A percentile compares a stretch with the other conserved stretches of the same genome.
Evolutionary conservation across 2,113 vertebrate species (phyloP).

Genomic region (Neolamprologus longior): DNA sequence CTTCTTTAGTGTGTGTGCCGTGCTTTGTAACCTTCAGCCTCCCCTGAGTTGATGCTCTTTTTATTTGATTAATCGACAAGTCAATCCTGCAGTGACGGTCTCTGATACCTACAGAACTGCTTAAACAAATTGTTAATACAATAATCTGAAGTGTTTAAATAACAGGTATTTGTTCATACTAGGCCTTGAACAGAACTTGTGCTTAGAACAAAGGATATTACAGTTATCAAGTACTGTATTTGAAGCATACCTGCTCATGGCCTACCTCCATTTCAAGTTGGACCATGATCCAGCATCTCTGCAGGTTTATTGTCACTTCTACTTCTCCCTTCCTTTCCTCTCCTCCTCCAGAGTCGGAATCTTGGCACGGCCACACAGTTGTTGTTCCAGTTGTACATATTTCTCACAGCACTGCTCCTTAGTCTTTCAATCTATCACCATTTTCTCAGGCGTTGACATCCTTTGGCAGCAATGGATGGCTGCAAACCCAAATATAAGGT

Average conservation of each 20-base stretch:
- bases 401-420: background rate
- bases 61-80: background rate
- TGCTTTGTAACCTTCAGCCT: background rate
- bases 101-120: background rate
- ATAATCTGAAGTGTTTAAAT: background rate
- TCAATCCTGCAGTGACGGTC: background rate
- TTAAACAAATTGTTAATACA: background rate
- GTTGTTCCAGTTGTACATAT: background rate
- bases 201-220: background rate
- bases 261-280: background rate
- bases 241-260: background rate
- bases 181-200: background rate
- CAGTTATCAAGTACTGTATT: background rate
- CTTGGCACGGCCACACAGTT: background rate
- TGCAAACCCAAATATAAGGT: background rate
- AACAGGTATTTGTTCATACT: background rate
- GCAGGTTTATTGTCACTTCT: background rate
- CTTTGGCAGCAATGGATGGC: background rate
- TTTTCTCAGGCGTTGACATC: background rate
- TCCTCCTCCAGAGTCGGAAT: background rate
- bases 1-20: background rate
- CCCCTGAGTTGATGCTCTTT: background rate
- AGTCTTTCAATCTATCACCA: background rate
- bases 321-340: background rate
- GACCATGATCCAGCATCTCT: background rate